Conservation (phyloP, 2,888 invertebrate genomes). For the Drosophila mimetica region DNA sequence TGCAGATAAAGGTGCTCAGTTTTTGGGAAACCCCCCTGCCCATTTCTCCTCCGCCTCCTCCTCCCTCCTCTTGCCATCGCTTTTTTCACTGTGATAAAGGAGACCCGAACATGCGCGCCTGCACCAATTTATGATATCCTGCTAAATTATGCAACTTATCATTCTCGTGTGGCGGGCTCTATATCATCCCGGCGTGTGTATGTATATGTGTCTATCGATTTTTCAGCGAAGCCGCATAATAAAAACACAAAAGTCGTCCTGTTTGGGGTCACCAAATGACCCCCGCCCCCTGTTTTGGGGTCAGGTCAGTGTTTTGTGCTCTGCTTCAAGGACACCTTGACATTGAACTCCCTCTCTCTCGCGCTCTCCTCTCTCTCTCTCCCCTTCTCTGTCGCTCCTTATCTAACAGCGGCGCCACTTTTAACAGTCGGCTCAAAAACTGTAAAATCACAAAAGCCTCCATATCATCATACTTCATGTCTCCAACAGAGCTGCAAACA, state of each 20-base stretch:
- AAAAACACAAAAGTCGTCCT: slow-evolving; percentile 19
- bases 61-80: neutral
- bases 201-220: slow-evolving; percentile 56
- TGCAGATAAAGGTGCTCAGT: slow-evolving; percentile 7
- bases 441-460: slow-evolving; percentile 13
- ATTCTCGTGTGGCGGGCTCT: slow-evolving; percentile 39
- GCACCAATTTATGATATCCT: slow-evolving; percentile 70
- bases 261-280: slow-evolving; percentile 14
- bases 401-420: slow-evolving; percentile 34
- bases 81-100: slow-evolving; percentile 43
- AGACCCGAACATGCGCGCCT: slow-evolving; percentile 28
- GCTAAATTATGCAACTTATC: slow-evolving; percentile 78
- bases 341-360: slow-evolving; percentile 32
- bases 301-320: slow-evolving; percentile 53
- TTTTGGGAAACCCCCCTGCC: slow-evolving; percentile 10
- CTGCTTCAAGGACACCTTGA: slow-evolving; percentile 68
- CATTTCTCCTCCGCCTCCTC: neutral
- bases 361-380: neutral
- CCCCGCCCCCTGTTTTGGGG: slow-evolving; percentile 7
- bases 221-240: slow-evolving; percentile 41
- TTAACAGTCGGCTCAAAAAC: slow-evolving; percentile 38
- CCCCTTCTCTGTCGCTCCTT: neutral
- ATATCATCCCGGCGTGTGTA: slow-evolving; percentile 36
- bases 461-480: slow-evolving; percentile 8
- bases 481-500: slow-evolving; percentile 12